Evolutionary conservation across 1,140 invertebrate genomes (phyloP).

Genomic region (Drosophila elegans): DNA sequence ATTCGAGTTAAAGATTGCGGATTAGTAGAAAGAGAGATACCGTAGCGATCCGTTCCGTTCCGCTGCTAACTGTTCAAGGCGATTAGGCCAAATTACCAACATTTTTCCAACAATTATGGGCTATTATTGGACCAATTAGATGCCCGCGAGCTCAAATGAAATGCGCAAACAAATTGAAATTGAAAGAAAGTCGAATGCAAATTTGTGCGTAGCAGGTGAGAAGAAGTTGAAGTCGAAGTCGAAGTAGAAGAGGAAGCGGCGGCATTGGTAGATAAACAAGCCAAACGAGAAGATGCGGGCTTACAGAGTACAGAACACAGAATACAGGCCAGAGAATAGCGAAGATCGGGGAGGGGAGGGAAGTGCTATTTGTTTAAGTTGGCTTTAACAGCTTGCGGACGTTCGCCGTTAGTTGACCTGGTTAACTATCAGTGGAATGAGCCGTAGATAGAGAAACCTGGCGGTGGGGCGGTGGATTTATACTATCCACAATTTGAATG

Average conservation of each 20-base stretch:
- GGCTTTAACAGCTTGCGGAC: constrained; percentile 77
- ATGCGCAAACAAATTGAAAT: constrained; percentile 52
- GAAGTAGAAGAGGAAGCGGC: constrained; percentile 2
- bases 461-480: neutral
- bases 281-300: constrained; percentile 48
- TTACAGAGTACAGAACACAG: neutral
- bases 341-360: constrained; percentile 32
- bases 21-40: constrained; percentile 15
- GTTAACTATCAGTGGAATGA: constrained; percentile 59
- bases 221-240: constrained; percentile 3
- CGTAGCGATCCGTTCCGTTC: constrained; percentile 25
- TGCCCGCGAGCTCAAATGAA: constrained; percentile 22
- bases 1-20: neutral
- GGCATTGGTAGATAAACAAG: constrained; percentile 20
- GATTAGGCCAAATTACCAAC: constrained; percentile 68
- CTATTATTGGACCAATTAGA: constrained; percentile 64
- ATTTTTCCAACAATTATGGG: constrained; percentile 72
- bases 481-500: constrained; percentile 19
- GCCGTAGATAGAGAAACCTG: constrained; percentile 9
- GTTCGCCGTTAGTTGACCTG: constrained; percentile 80
- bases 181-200: constrained; percentile 62
- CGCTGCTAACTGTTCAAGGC: constrained; percentile 58
- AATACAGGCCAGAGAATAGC: neutral
- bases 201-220: constrained; percentile 56
- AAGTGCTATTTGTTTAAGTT: constrained; percentile 79